Evolutionary conservation across 2,888 invertebrate species (phyloP), one percentile per base, ranked within the genome.

Genomic region (Cynaeus angustus): DNA sequence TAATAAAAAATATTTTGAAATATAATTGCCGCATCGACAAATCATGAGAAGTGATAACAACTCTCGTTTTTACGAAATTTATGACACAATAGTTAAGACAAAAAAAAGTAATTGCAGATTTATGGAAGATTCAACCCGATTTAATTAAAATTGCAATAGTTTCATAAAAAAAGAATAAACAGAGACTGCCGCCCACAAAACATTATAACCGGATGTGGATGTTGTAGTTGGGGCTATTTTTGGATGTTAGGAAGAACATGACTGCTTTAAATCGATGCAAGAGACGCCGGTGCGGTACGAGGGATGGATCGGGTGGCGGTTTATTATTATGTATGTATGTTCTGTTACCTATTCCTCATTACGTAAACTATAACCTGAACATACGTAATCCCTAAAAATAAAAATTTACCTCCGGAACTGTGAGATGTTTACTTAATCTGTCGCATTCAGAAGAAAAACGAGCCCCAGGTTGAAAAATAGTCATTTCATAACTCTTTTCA

Each of bases 141-240:
- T 14, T 61, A 37, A 67, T 53, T 67, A 41, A 48, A 48, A 14
- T 41, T 30, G 64, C 30, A 53, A 37, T 56, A 9, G 6, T 43
- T 48, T n/a, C 10, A 41, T 43, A 13, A 59, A 67, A n/a, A 55
- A 37, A 50, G 41, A 43, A 64, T 37, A 69, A 45, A 66, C 55
- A 70, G 28, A 55, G 41, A 10, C 67, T 38, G 53, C 67, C 67
- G 70, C 67, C 70, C 46, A 70, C 67, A 62, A 67, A 62, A 66
- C 58, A 62, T 62, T 66, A 66, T 45, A 62, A 70, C 70, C 70
- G 70, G 70, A 70, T 70, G 70, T 70, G 58, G 70, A 70, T 70
- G 67, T 69, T 70, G 67, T 70, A 70, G 70, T 67, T 70, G 67
- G 70, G 38, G 62, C 66, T 70, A 70, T 70, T 70, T 70, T 70